These are phyloP conservation scores for Spilarctia lutea DNA, from an alignment of 2,888 invertebrate genomes.

Conservation along the genomic window DNA sequence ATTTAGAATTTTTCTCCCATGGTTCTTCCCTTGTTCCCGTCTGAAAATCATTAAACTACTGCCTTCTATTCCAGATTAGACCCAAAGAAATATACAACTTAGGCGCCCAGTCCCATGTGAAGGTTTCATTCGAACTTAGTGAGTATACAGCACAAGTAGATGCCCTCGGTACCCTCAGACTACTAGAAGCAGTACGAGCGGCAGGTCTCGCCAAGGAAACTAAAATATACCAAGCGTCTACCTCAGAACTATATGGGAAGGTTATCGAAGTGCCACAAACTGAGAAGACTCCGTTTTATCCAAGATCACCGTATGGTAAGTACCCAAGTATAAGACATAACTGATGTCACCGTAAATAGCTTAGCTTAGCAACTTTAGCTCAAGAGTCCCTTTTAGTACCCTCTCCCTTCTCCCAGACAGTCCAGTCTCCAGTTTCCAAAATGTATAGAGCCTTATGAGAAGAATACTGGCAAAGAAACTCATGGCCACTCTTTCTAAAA, in stretches of 20 bases:
- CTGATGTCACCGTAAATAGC: not conserved
- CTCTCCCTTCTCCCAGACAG: too few species aligned
- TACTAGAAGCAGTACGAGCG: slow-evolving; percentile 96
- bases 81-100: slow-evolving; percentile 99
- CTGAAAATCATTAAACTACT: not conserved
- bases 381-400: too few species aligned
- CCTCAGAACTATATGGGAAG: slow-evolving; percentile 97
- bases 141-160: slow-evolving; percentile 99
- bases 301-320: slow-evolving; percentile 97
- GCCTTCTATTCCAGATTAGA: slow-evolving; percentile 74
- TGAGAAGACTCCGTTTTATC: slow-evolving; percentile 98
- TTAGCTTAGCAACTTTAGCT: too few species aligned
- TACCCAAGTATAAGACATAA: not conserved
- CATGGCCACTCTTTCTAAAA: too few species aligned
- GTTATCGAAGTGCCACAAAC: slow-evolving; percentile 97
- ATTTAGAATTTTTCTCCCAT: too few species aligned
- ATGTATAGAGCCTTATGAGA: too few species aligned
- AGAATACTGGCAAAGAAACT: too few species aligned
- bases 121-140: slow-evolving; percentile 99
- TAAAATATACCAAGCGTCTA: slow-evolving; percentile 98
- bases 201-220: slow-evolving; percentile 93
- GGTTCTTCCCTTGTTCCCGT: too few species aligned
- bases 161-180: slow-evolving; percentile 96
- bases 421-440: too few species aligned
- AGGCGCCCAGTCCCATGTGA: slow-evolving; percentile 99